These are phyloP conservation scores for Smutsia temminckii DNA, from an alignment of 2,797 vertebrate species.

Conservation along the genomic window DNA sequence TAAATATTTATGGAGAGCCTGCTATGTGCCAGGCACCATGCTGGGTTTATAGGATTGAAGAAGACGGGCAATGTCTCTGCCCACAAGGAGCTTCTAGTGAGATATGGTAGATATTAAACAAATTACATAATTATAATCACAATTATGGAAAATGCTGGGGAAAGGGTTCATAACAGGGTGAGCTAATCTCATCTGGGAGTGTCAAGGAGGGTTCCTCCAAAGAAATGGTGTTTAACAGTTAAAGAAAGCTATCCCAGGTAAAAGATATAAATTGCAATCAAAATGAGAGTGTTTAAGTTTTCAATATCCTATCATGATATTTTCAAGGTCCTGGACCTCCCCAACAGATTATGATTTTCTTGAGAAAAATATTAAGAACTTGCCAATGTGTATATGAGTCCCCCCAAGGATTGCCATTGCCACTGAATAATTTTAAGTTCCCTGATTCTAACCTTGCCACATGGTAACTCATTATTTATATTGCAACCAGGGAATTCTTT, in stretches of 20 bases:
- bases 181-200: background rate
- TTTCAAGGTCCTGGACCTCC: background rate
- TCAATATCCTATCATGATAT: background rate
- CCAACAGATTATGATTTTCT: background rate
- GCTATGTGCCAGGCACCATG: background rate
- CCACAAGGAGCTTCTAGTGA: background rate
- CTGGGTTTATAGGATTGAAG: background rate
- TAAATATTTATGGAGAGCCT: background rate
- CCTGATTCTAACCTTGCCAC: background rate
- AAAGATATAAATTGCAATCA: background rate
- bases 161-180: background rate
- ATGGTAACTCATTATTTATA: background rate
- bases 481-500: background rate
- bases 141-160: background rate
- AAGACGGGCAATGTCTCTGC: background rate
- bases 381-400: background rate
- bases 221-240: conserved; percentile 7
- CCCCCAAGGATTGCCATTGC: background rate
- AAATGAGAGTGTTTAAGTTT: background rate
- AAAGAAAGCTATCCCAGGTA: background rate
- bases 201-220: background rate
- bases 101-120: background rate
- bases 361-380: background rate
- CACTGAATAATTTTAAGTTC: conserved; percentile 28
- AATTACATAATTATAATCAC: background rate